A percentile compares a stretch with the other conserved stretches of the same genome.
Evolutionary conservation across 1,140 invertebrate species (phyloP).

Genomic region (Drosophila nigrodunni): DNA sequence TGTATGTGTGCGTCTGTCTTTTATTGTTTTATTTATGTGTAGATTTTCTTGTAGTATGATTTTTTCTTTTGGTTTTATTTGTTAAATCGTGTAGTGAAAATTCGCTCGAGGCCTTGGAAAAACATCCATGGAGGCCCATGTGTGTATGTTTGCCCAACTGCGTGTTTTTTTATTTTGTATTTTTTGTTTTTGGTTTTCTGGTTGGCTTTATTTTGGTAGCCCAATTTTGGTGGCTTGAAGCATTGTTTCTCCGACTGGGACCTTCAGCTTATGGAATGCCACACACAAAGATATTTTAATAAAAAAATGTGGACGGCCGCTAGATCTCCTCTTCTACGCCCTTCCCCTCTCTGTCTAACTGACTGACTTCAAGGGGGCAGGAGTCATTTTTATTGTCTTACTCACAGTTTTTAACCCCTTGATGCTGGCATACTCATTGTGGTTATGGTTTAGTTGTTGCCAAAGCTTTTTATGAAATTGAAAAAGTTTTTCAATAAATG

Average conservation of each 20-base stretch:
- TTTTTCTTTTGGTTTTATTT: slow-evolving; percentile 71
- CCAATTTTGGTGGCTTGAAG: slow-evolving; percentile 66
- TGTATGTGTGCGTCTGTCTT: slow-evolving; percentile 53
- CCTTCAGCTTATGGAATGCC: slow-evolving; percentile 23
- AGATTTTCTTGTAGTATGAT: slow-evolving; percentile 68
- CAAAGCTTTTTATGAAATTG: slow-evolving; percentile 76
- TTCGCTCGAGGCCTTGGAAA: slow-evolving; percentile 65
- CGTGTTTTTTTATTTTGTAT: slow-evolving; percentile 26
- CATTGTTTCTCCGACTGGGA: slow-evolving; percentile 27
- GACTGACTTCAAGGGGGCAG: slow-evolving; percentile 3
- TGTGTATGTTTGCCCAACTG: slow-evolving; percentile 50
- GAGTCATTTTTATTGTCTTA: slow-evolving; percentile 73
- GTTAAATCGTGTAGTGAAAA: slow-evolving; percentile 82
- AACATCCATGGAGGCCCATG: slow-evolving; percentile 37
- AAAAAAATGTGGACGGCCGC: slow-evolving; percentile 51
- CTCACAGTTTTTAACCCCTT: slow-evolving; percentile 67
- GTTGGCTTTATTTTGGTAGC: slow-evolving; percentile 67
- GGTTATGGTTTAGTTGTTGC: slow-evolving; percentile 58
- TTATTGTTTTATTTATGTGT: slow-evolving; percentile 81
- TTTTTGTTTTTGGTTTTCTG: slow-evolving; percentile 26
- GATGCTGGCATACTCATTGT: slow-evolving; percentile 45
- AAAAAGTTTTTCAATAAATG: slow-evolving; percentile 79
- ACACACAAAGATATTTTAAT: slow-evolving; percentile 53
- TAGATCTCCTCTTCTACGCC: not conserved
- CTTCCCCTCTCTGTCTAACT: not conserved